phyloP scores from a whole-genome alignment of 2,797 vertebrate genomes.

The Silurus aristotelis region DNA sequence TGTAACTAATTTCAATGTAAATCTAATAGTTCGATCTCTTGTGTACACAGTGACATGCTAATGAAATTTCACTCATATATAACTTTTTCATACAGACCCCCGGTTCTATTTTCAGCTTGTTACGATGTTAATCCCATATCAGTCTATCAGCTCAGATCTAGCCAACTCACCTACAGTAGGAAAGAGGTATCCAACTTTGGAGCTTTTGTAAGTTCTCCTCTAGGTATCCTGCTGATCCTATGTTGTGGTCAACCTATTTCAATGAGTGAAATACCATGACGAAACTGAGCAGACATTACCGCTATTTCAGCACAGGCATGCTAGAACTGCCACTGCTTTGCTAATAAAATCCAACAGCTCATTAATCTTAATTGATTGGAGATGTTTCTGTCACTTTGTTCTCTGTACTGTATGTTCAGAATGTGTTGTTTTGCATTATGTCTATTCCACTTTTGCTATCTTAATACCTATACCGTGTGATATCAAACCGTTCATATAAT shows the following conservation, averaged over 20 bases:
- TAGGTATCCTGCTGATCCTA: slow-evolving; percentile 1
- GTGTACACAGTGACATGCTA: background rate
- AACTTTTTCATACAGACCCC: background rate
- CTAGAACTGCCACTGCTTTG: slow-evolving; percentile 66
- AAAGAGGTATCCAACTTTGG: slow-evolving; percentile 17
- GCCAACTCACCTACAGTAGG: slow-evolving; percentile 56
- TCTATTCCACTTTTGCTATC: background rate
- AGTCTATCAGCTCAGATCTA: slow-evolving; percentile 24
- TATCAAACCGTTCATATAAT: background rate
- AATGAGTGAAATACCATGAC: slow-evolving; percentile 56
- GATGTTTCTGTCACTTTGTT: slow-evolving; percentile 29
- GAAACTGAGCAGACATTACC: slow-evolving; percentile 45
- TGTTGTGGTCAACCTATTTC: slow-evolving; percentile 12
- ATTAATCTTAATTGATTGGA: slow-evolving; percentile 53
- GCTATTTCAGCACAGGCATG: slow-evolving; percentile 69
- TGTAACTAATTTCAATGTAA: background rate
- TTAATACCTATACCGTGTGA: background rate
- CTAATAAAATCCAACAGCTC: slow-evolving; percentile 68
- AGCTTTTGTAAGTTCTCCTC: slow-evolving; percentile 17
- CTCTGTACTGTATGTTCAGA: slow-evolving; percentile 16
- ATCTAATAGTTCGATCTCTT: background rate
- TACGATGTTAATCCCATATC: background rate
- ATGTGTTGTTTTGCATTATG: background rate
- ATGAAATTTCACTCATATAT: background rate
- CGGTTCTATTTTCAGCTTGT: background rate